phyloP scores from a whole-genome alignment of 2,888 invertebrate species.

The Melanargia galathea region DNA sequence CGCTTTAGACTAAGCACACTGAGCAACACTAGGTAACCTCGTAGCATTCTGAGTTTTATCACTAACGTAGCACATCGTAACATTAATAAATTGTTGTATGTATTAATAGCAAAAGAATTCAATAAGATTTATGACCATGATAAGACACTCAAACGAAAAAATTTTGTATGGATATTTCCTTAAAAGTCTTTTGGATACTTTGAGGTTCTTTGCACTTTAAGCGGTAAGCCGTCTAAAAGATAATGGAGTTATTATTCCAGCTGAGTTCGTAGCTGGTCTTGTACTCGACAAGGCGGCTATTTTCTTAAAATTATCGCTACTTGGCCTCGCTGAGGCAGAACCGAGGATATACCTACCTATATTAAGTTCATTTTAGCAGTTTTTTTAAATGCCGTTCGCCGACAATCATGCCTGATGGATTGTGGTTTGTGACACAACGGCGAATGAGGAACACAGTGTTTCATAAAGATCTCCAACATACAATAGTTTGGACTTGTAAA shows the following conservation, averaged over 20 bases:
- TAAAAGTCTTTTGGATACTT: constrained; percentile 64
- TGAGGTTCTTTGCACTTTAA: constrained; percentile 71
- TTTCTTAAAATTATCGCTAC: constrained; percentile 76
- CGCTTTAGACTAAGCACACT: too few species aligned
- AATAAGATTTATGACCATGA: background rate
- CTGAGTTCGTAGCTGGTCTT: constrained; percentile 63
- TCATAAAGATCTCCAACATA: too few species aligned
- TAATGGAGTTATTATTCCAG: constrained; percentile 78
- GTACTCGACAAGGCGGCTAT: constrained; percentile 76
- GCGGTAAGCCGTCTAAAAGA: constrained; percentile 71
- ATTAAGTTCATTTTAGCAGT: too few species aligned
- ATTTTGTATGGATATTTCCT: constrained; percentile 16
- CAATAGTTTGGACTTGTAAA: too few species aligned
- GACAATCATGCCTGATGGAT: too few species aligned
- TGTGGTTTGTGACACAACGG: too few species aligned
- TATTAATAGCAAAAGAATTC: background rate
- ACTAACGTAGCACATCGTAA: background rate
- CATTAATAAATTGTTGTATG: background rate
- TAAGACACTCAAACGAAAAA: background rate
- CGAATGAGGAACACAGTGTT: too few species aligned
- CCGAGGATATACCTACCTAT: constrained; percentile 48
- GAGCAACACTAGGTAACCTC: too few species aligned
- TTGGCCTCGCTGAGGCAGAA: constrained; percentile 64
- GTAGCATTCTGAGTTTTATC: too few species aligned
- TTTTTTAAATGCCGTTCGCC: too few species aligned